Evolutionary conservation across 2,888 invertebrate species (phyloP).

Genomic region (Podabrus alpinus): DNA sequence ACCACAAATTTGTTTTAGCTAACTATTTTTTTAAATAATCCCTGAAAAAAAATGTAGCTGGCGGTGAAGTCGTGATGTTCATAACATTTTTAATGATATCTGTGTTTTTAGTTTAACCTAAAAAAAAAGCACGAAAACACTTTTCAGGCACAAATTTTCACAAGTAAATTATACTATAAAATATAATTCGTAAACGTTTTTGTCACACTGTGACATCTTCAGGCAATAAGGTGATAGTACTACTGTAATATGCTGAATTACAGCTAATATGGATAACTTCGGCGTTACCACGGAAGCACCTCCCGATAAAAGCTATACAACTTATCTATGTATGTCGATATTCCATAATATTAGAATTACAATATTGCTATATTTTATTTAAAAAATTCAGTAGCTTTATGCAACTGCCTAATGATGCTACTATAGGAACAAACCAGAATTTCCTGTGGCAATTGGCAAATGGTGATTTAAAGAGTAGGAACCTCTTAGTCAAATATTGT

Average conservation of each 20-base stretch:
- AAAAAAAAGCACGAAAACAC: no score
- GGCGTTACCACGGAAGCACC: not conserved
- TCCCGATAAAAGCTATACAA: not conserved
- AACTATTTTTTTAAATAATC: no score
- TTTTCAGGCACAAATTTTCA: no score
- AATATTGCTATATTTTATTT: not conserved
- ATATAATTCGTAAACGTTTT: no score
- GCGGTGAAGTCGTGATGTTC: no score
- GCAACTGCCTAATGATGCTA: not conserved
- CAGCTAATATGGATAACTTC: not conserved
- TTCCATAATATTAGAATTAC: not conserved
- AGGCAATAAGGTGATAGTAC: no score
- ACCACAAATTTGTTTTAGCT: not conserved
- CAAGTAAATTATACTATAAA: no score
- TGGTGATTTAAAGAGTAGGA: not conserved
- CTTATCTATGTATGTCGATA: not conserved
- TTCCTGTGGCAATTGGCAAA: not conserved
- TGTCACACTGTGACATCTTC: no score
- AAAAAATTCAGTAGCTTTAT: not conserved
- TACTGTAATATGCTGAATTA: not conserved
- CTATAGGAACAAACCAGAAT: not conserved
- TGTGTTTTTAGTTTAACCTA: no score
- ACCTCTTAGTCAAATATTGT: not conserved
- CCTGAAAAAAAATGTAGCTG: no score
- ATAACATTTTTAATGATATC: no score